These are phyloP conservation scores for Sceloporus undulatus DNA, from an alignment of 2,113 vertebrate genomes.

Conservation along the genomic window DNA sequence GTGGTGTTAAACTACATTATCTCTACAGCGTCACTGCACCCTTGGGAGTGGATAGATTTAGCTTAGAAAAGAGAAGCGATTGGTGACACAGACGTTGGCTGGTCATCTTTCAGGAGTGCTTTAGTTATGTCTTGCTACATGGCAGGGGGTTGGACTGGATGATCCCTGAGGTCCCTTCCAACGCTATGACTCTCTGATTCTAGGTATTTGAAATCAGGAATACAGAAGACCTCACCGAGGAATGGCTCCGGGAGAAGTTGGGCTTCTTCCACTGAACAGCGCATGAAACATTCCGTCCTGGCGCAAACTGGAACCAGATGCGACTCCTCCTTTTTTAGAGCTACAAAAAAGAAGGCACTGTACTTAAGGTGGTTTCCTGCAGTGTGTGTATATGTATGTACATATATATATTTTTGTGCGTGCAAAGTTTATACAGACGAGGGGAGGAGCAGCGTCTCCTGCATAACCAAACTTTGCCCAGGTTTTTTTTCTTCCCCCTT, in stretches of 20 bases:
- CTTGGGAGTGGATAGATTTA: too few relatives aligned
- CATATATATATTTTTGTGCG: slow-evolving; percentile 42
- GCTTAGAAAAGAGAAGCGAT: too few relatives aligned
- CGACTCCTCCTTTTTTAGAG: slow-evolving; percentile 66
- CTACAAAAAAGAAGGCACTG: slow-evolving; percentile 78
- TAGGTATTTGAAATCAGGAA: slow-evolving; percentile 98
- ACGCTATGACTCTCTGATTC: not conserved
- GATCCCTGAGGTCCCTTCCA: not conserved
- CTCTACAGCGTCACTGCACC: too few relatives aligned
- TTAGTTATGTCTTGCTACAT: too few relatives aligned
- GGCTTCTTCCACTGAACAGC: slow-evolving; percentile 92
- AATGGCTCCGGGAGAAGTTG: slow-evolving; percentile 96
- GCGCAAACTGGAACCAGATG: slow-evolving; percentile 81
- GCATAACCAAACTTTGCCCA: slow-evolving; percentile 54
- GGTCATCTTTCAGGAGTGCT: too few relatives aligned
- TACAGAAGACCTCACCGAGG: slow-evolving; percentile 97
- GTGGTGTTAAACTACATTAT: too few relatives aligned
- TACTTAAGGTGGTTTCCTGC: slow-evolving; percentile 78
- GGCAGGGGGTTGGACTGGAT: too few relatives aligned
- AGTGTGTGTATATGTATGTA: slow-evolving; percentile 69
- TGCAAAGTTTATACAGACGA: slow-evolving; percentile 77
- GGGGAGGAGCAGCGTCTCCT: slow-evolving; percentile 67
- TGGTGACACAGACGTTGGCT: too few relatives aligned
- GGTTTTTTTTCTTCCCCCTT: not conserved
- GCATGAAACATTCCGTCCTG: slow-evolving; percentile 77